A percentile compares a stretch with the other conserved stretches of the same genome.
phyloP scores from a whole-genome alignment of 1,140 invertebrate genomes.

The Drosophila ohnishii region DNA sequence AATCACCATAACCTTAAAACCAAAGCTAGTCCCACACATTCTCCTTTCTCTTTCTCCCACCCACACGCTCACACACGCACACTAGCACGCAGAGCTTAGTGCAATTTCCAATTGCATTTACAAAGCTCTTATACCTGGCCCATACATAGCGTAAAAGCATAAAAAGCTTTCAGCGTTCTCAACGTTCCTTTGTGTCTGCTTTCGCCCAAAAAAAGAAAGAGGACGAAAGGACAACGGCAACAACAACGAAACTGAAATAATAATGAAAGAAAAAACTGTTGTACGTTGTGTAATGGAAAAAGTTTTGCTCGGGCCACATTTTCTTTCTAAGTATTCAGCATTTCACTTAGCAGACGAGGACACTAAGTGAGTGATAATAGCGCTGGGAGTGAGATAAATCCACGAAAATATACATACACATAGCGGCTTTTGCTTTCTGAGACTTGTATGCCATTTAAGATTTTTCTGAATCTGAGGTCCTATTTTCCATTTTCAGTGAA shows the following conservation, averaged over 20 bases:
- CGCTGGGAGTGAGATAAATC: slow-evolving; percentile 13
- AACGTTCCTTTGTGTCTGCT: slow-evolving; percentile 75
- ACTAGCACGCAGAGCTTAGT: slow-evolving; percentile 15
- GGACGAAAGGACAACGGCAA: slow-evolving; percentile 33
- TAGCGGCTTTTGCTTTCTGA: slow-evolving; percentile 11
- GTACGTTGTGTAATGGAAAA: slow-evolving; percentile 80
- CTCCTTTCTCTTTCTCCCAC: background rate
- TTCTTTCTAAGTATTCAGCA: slow-evolving; percentile 75
- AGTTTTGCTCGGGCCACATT: slow-evolving; percentile 76
- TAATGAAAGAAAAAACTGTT: slow-evolving; percentile 70
- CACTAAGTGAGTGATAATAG: slow-evolving; percentile 44
- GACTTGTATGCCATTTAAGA: background rate
- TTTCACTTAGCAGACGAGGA: slow-evolving; percentile 69
- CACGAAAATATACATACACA: slow-evolving; percentile 1
- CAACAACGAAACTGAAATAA: slow-evolving; percentile 48
- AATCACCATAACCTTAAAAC: slow-evolving; percentile 10
- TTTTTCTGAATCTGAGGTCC: background rate
- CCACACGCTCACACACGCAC: slow-evolving; percentile 12
- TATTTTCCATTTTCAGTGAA: background rate
- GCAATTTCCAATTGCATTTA: slow-evolving; percentile 27
- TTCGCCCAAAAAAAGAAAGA: slow-evolving; percentile 61
- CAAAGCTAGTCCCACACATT: slow-evolving; percentile 6
- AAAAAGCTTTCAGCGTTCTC: slow-evolving; percentile 78
- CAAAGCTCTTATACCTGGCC: slow-evolving; percentile 62
- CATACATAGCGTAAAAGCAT: slow-evolving; percentile 51